phyloP scores from a whole-genome alignment of 30 jellyfish, hydroid and myxozoan genomes.

The Aurelia aurita region DNA sequence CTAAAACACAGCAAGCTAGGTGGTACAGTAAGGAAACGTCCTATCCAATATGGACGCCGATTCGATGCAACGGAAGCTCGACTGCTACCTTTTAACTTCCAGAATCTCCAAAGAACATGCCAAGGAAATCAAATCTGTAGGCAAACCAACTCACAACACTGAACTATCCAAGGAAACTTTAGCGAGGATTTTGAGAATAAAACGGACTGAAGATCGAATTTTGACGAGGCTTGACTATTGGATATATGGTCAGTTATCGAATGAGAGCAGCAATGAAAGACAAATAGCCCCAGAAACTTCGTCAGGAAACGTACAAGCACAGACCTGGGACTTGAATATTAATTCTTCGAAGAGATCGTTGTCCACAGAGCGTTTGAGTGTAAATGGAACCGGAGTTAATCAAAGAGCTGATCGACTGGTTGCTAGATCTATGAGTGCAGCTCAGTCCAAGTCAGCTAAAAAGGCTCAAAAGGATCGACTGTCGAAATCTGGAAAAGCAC shows the following conservation, averaged over 20 bases:
- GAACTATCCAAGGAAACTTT: conserved; percentile 31
- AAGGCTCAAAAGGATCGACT: conserved; percentile 19
- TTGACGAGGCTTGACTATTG: conserved; percentile 62
- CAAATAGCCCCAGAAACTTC: background rate
- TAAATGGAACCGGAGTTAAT: background rate
- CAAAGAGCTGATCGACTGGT: background rate
- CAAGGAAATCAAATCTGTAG: conserved; percentile 1
- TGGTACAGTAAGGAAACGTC: background rate
- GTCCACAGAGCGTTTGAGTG: background rate
- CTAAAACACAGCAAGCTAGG: too few species aligned
- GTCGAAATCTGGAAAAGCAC: conserved; percentile 6
- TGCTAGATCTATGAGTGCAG: conserved; percentile 42
- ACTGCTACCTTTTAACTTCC: conserved; percentile 45
- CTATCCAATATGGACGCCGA: conserved; percentile 11
- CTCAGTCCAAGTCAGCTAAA: conserved; percentile 10
- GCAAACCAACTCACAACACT: conserved; percentile 1
- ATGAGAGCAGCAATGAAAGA: background rate
- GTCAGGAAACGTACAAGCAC: conserved; percentile 1
- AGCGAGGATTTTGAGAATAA: conserved; percentile 26
- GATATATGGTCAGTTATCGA: conserved; percentile 47
- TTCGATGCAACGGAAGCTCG: conserved; percentile 41
- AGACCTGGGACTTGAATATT: conserved; percentile 38
- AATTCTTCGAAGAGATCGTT: background rate
- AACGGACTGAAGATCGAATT: conserved; percentile 52
- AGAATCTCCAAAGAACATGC: conserved; percentile 31